Evolutionary conservation across 1,140 invertebrate genomes (phyloP).

Genomic region (Lordiphosa mommai): DNA sequence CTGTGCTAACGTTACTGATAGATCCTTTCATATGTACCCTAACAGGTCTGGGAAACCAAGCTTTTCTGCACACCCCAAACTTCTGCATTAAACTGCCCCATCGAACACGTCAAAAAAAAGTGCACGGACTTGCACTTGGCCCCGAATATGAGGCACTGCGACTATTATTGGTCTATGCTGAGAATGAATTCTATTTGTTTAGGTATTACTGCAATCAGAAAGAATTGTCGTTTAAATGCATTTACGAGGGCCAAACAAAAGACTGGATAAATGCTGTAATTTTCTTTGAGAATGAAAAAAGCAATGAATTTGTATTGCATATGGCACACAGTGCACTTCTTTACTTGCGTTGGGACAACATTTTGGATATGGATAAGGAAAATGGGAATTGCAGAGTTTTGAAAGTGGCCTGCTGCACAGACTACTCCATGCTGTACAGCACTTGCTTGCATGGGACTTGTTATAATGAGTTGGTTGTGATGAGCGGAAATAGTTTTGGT

Average conservation of each 20-base stretch:
- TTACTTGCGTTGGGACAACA: constrained; percentile 25
- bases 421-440: constrained; percentile 65
- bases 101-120: constrained; percentile 21
- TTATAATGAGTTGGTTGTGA: constrained; percentile 43
- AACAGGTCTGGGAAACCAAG: constrained; percentile 43
- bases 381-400: neutral
- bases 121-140: constrained; percentile 37
- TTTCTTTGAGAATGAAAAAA: constrained; percentile 30
- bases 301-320: constrained; percentile 42
- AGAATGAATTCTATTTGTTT: constrained; percentile 47
- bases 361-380: neutral
- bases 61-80: constrained; percentile 10
- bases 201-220: neutral
- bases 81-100: constrained; percentile 12
- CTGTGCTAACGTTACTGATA: neutral
- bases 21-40: neutral
- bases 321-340: constrained; percentile 60
- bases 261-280: constrained; percentile 68
- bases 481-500: constrained; percentile 73
- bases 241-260: constrained; percentile 49
- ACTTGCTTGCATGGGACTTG: constrained; percentile 37
- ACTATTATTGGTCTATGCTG: constrained; percentile 36
- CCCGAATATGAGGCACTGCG: neutral
- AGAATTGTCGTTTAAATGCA: constrained; percentile 18
- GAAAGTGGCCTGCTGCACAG: constrained; percentile 39